Evolutionary conservation across 2,797 vertebrate genomes (phyloP).

Genomic region (Philypnodon macrostomus): DNA sequence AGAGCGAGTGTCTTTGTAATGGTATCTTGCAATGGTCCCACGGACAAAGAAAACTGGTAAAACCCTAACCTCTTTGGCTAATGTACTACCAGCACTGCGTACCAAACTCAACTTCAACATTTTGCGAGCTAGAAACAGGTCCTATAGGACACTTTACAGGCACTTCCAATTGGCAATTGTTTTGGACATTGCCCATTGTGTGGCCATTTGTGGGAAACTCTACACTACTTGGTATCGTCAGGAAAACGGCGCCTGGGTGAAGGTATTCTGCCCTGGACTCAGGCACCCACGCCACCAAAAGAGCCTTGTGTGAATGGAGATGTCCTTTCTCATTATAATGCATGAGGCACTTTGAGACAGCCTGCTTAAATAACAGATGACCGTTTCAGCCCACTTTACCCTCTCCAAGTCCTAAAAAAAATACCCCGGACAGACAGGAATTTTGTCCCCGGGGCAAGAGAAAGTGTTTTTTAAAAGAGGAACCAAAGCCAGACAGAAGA

Average conservation of each 20-base stretch:
- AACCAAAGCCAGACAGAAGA: constrained; percentile 26
- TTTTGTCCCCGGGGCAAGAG: constrained; percentile 35
- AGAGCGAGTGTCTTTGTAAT: no score
- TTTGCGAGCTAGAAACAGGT: background rate
- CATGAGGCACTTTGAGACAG: constrained; percentile 59
- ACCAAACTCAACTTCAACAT: background rate
- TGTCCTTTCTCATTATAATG: constrained; percentile 68
- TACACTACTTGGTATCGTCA: background rate
- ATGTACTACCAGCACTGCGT: no score
- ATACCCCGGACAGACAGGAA: constrained; percentile 22
- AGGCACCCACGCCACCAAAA: constrained; percentile 43
- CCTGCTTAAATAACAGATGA: constrained; percentile 54
- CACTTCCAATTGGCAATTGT: background rate
- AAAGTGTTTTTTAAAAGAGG: constrained; percentile 24
- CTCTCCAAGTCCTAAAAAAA: constrained; percentile 16
- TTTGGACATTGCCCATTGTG: background rate
- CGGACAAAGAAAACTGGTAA: no score
- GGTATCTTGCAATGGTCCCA: no score
- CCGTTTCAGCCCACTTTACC: constrained; percentile 30
- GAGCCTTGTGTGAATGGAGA: constrained; percentile 62
- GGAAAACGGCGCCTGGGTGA: constrained; percentile 15
- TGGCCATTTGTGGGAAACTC: constrained; percentile 48
- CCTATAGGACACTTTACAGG: background rate
- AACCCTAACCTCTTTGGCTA: no score
- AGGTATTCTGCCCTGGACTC: constrained; percentile 39